Evolutionary conservation across 1,140 invertebrate genomes (phyloP).

Genomic region (Temnothorax nylanderi): DNA sequence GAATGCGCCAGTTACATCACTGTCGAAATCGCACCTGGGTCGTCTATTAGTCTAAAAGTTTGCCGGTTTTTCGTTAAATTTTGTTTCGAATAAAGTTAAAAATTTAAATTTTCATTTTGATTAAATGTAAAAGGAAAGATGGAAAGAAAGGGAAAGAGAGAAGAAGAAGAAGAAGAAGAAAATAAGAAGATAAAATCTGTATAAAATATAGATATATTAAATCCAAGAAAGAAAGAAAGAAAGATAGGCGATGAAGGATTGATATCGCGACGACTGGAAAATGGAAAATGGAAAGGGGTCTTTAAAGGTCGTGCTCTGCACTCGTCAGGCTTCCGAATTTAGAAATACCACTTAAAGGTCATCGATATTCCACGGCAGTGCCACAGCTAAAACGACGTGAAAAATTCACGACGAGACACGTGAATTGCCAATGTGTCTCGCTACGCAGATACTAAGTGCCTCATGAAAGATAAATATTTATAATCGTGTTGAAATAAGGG

Average conservation of each 20-base stretch:
- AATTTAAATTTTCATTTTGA: not conserved
- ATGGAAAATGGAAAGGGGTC: not conserved
- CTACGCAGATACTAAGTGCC: constrained; percentile 35
- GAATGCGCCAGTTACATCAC: not conserved
- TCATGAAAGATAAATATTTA: constrained; percentile 55
- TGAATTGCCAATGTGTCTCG: constrained; percentile 12
- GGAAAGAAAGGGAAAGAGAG: not conserved
- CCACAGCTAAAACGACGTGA: constrained; percentile 27
- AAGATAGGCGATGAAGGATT: not conserved
- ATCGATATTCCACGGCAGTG: constrained; percentile 54
- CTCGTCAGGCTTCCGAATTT: not conserved
- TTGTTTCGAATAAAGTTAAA: not conserved
- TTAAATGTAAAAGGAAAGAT: not conserved
- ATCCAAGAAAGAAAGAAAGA: not conserved
- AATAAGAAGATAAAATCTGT: not conserved
- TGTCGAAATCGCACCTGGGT: not conserved
- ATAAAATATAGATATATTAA: not conserved
- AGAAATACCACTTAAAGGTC: constrained; percentile 59
- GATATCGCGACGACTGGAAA: not conserved
- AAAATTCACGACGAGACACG: constrained; percentile 52
- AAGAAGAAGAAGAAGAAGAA: not conserved
- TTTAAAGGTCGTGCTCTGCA: not conserved
- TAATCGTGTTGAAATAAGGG: constrained; percentile 28
- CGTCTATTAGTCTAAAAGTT: not conserved
- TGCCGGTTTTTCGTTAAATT: not conserved